Evolutionary conservation across 2,888 invertebrate genomes (phyloP).

Genomic region (Eumerus sabulonum): DNA sequence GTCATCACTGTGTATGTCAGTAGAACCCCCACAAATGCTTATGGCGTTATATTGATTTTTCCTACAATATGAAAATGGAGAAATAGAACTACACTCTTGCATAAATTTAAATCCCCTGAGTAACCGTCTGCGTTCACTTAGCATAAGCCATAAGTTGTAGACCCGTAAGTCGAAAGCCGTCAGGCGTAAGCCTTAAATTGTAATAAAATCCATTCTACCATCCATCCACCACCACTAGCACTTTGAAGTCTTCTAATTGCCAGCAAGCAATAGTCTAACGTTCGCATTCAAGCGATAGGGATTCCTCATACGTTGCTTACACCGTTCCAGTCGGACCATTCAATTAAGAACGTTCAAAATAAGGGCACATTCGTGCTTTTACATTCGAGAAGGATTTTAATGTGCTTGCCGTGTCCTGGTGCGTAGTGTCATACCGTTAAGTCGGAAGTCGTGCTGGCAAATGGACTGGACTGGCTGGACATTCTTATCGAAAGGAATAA

Average conservation of each 20-base stretch:
- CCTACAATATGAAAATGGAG: too few relatives aligned
- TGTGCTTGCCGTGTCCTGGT: slow-evolving; percentile 13
- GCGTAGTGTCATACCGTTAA: slow-evolving; percentile 8
- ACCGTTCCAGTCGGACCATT: slow-evolving; percentile 16
- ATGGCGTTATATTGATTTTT: too few relatives aligned
- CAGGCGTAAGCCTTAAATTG: slow-evolving; percentile 5
- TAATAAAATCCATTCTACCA: slow-evolving; percentile 46
- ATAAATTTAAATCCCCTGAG: slow-evolving; percentile 31
- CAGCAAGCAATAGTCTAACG: slow-evolving; percentile 49
- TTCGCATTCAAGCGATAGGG: slow-evolving; percentile 43
- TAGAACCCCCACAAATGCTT: too few relatives aligned
- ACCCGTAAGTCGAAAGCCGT: too few relatives aligned
- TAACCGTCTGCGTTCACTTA: slow-evolving; percentile 7
- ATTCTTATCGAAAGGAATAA: slow-evolving; percentile 50
- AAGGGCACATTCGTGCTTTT: slow-evolving; percentile 33
- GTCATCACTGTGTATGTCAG: too few relatives aligned
- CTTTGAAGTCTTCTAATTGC: slow-evolving; percentile 63
- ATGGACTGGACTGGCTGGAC: slow-evolving; percentile 23
- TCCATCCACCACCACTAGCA: slow-evolving; percentile 43
- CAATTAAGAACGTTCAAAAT: slow-evolving; percentile 17
- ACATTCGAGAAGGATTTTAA: slow-evolving; percentile 31
- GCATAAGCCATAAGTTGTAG: slow-evolving; percentile 2
- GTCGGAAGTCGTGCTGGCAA: slow-evolving; percentile 1
- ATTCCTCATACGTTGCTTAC: slow-evolving; percentile 30
- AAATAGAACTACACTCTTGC: slow-evolving; percentile 5